Evolutionary conservation across 2,797 vertebrate species (phyloP).

Genomic region (Threskiornis aethiopicus): DNA sequence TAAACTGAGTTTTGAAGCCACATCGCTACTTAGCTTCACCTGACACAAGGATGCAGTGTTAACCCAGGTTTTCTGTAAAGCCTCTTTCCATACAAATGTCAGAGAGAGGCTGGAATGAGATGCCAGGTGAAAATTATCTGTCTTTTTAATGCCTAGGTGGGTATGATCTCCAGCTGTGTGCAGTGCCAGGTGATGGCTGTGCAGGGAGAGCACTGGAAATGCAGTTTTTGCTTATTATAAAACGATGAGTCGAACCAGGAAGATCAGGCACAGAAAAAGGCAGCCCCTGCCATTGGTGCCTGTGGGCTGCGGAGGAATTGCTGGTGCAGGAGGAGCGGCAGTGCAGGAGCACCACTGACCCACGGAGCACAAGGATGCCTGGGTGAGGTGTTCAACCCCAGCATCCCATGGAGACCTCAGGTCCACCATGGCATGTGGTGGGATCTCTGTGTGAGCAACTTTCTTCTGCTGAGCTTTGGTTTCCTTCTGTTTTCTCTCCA

Average conservation of each 20-base stretch:
- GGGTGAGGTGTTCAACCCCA: neutral
- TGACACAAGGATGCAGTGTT: neutral
- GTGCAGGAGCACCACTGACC: neutral
- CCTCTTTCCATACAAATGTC: neutral
- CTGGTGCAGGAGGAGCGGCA: neutral
- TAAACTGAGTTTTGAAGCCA: neutral
- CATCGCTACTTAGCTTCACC: neutral
- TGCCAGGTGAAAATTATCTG: neutral
- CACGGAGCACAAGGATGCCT: neutral
- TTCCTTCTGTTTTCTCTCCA: neutral
- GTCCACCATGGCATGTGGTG: fast-evolving
- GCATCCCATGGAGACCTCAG: neutral
- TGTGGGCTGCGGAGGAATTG: neutral
- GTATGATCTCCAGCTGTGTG: neutral
- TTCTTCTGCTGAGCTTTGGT: neutral
- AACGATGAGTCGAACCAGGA: neutral
- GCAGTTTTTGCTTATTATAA: neutral
- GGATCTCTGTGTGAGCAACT: neutral
- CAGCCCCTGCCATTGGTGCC: fast-evolving
- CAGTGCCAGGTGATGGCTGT: neutral
- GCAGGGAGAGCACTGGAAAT: neutral
- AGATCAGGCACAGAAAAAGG: neutral
- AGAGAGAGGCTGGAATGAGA: neutral
- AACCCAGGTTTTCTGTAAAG: neutral
- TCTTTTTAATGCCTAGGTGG: neutral